These are phyloP conservation scores for Mus spicilegus DNA, from an alignment of 2,113 vertebrate species.

Conservation along the genomic window DNA sequence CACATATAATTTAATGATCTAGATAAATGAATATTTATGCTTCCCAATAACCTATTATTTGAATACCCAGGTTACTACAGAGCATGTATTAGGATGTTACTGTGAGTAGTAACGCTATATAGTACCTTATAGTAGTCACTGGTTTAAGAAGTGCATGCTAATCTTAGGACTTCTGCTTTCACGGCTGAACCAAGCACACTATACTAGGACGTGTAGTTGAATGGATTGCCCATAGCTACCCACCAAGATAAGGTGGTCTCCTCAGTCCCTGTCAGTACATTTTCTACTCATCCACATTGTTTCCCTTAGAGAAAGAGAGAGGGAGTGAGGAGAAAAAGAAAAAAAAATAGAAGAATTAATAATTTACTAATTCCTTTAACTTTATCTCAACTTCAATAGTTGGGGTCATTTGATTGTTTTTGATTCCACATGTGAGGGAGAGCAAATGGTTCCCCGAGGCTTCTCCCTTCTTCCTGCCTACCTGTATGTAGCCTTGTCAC, in stretches of 20 bases:
- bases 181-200: constrained; percentile 12
- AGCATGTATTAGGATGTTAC: neutral
- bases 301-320: neutral
- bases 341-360: neutral
- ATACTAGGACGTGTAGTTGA: neutral
- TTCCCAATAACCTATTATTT: constrained; percentile 38
- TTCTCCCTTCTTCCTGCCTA: neutral
- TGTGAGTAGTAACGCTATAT: neutral
- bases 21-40: constrained; percentile 21
- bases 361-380: neutral
- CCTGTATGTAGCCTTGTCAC: neutral
- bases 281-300: neutral
- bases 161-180: constrained; percentile 26
- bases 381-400: neutral
- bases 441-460: neutral
- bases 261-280: neutral
- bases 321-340: neutral
- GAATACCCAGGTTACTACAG: neutral
- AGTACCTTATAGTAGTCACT: constrained; percentile 6
- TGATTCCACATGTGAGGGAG: neutral
- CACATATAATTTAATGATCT: constrained; percentile 20
- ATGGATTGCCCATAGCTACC: neutral
- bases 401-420: neutral
- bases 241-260: neutral
- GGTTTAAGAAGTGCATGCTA: constrained; percentile 42